A percentile compares a stretch with the other conserved stretches of the same genome.
phyloP scores from a whole-genome alignment of 1,140 invertebrate genomes.

The Geopemphigus sp. region DNA sequence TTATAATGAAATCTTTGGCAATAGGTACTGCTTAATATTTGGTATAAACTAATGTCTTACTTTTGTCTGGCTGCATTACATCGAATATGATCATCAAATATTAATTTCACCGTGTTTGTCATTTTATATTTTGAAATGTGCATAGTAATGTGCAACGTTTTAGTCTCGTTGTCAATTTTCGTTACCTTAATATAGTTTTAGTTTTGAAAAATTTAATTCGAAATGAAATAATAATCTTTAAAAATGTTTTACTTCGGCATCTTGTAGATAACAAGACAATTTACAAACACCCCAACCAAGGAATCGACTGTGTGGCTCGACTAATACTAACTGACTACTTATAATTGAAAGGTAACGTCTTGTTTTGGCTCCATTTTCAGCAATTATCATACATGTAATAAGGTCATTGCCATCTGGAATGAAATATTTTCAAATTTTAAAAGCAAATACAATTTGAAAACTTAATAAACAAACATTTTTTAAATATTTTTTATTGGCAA shows the following conservation, averaged over 20 bases:
- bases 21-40: neutral
- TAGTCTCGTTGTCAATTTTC: slow-evolving; percentile 93
- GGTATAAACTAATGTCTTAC: slow-evolving; percentile 57
- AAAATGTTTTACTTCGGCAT: slow-evolving; percentile 64
- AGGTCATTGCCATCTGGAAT: slow-evolving; percentile 76
- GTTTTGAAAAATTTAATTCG: neutral
- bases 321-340: slow-evolving; percentile 85
- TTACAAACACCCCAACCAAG: slow-evolving; percentile 96
- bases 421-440: neutral
- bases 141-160: slow-evolving; percentile 92
- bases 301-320: slow-evolving; percentile 89
- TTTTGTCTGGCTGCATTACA: slow-evolving; percentile 94
- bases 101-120: slow-evolving; percentile 86
- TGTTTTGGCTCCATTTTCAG: slow-evolving; percentile 84
- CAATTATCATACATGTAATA: slow-evolving; percentile 90
- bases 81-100: slow-evolving; percentile 98
- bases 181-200: slow-evolving; percentile 58
- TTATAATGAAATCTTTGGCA: too few species aligned
- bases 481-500: neutral
- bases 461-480: too few species aligned
- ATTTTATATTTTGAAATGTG: slow-evolving; percentile 72
- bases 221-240: slow-evolving; percentile 17
- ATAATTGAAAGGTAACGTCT: slow-evolving; percentile 94
- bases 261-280: slow-evolving; percentile 84
- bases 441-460: too few species aligned